These are phyloP conservation scores for Zosterops borbonicus DNA, from an alignment of 2,113 vertebrate species.

Conservation along the genomic window DNA sequence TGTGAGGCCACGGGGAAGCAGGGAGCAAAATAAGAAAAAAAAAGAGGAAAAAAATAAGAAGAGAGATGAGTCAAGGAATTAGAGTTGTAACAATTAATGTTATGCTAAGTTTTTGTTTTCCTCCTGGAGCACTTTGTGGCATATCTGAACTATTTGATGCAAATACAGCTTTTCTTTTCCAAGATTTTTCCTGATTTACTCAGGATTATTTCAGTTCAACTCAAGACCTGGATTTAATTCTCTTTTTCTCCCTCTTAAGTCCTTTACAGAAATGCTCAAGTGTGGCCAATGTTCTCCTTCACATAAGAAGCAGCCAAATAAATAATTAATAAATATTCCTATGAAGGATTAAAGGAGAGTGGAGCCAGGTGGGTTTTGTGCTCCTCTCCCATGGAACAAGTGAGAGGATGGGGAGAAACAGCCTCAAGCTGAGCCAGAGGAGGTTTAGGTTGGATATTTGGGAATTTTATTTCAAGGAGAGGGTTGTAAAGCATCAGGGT, in stretches of 20 bases:
- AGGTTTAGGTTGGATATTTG: not conserved
- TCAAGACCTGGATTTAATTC: not conserved
- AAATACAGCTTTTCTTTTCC: not conserved
- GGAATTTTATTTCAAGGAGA: not conserved
- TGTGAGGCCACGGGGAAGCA: not conserved
- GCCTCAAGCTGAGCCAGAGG: not conserved
- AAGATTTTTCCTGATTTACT: not conserved
- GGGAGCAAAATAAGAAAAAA: not conserved
- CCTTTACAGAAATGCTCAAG: not conserved
- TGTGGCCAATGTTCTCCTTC: not conserved
- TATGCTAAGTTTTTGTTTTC: not conserved
- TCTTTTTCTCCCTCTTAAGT: not conserved
- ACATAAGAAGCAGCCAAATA: not conserved
- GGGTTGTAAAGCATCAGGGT: not conserved
- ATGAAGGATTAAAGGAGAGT: not conserved
- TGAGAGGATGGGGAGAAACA: not conserved
- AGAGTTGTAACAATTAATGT: not conserved
- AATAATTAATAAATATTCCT: not conserved
- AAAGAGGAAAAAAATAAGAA: too few species aligned
- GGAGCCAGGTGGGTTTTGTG: rapidly evolving
- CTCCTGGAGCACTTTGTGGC: not conserved
- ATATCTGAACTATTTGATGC: not conserved
- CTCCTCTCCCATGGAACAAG: not conserved
- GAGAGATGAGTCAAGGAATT: not conserved
- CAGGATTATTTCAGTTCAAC: constrained; percentile 16